Evolutionary conservation across 2,113 vertebrate genomes (phyloP).

Genomic region (Syngnathus floridae): DNA sequence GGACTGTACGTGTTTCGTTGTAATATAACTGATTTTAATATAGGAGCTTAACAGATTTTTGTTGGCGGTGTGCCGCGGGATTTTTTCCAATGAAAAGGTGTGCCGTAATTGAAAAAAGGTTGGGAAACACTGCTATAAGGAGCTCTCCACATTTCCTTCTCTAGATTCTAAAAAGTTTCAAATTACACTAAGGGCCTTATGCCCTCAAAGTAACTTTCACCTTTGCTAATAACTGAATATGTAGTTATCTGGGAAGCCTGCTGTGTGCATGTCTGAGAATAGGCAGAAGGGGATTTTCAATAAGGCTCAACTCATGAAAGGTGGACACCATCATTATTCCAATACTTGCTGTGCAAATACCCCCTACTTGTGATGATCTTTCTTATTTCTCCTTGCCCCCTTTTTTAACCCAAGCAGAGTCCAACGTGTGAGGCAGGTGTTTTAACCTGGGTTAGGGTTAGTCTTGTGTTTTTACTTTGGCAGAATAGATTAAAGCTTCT

Average conservation of each 20-base stretch:
- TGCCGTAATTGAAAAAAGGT: too few species aligned
- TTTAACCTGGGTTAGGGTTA: neutral
- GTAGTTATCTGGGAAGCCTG: constrained; percentile 46
- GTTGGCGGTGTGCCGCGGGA: too few species aligned
- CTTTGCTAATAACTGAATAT: constrained; percentile 52
- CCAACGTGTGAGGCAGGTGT: neutral
- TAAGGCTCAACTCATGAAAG: constrained; percentile 43
- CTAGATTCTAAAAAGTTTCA: constrained; percentile 45
- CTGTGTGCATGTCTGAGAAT: constrained; percentile 48
- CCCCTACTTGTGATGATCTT: constrained; percentile 13
- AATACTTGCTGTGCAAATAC: constrained; percentile 22
- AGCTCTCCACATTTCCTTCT: constrained; percentile 43
- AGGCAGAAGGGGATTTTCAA: constrained; percentile 45
- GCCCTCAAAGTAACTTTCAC: constrained; percentile 60
- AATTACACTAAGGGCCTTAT: constrained; percentile 40
- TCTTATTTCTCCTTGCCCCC: constrained; percentile 8
- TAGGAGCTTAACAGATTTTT: too few species aligned
- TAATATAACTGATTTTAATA: too few species aligned
- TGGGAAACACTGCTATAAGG: too few species aligned
- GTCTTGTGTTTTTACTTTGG: neutral
- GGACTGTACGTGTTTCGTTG: too few species aligned
- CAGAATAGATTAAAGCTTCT: neutral
- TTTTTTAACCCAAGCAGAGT: neutral
- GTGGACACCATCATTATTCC: constrained; percentile 37
- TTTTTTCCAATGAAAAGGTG: too few species aligned